Base-by-base conservation (phyloP, 2,797 vertebrate species). In the Chloroceryle inda region DNA sequence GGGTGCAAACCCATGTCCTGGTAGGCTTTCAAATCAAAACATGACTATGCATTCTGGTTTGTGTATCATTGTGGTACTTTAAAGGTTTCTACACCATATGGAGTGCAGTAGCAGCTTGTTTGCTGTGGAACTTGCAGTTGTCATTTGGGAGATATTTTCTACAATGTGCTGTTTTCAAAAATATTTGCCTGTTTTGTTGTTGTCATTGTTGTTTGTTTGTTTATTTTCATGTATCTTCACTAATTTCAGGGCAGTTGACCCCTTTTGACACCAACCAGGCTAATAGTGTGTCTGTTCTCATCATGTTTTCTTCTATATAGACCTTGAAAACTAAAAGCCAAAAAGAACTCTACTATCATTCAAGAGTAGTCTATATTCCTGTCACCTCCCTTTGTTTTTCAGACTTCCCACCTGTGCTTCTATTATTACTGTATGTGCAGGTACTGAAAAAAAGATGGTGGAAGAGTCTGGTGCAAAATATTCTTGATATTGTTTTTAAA, bases 341-440 rank as follows among this genome's bases (percentile, higher is more conserved):
- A 73, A 80, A 49, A 59, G 63, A 87, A 52, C 64, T 67, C 37
- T 72, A 71, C 15, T 91, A 42, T 82, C 73, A 59, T 78, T 91
- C 31, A 80, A n/a, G 62, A 69, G 35, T 55, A 88, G 53, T 88
- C 68, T 44, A 23, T 89, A 74, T 89, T 92, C 33, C 62, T 81
- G 63, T 76, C 83, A 87, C 95, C 52, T 96, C 35, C n/a, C 13
- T 40, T 88, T 75, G 44, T 82, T 94, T 96, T 96, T 94, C 85
- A 93, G 52, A 68, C 50, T 94, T 80, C 63, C 45, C 59, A 92
- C n/a, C 22, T 96, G 61, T 89, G 92, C 38, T 96, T 10, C 8
- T 42, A 44, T 66, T 64, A 49, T n/a, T 84, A 45, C 19, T 62
- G 10, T 92, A 82, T 95, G 77, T 79, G 81, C 79, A 92, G 86